These are phyloP conservation scores for Sterrhoptilus dennistouni DNA, from an alignment of 2,113 vertebrate genomes.

Conservation along the genomic window DNA sequence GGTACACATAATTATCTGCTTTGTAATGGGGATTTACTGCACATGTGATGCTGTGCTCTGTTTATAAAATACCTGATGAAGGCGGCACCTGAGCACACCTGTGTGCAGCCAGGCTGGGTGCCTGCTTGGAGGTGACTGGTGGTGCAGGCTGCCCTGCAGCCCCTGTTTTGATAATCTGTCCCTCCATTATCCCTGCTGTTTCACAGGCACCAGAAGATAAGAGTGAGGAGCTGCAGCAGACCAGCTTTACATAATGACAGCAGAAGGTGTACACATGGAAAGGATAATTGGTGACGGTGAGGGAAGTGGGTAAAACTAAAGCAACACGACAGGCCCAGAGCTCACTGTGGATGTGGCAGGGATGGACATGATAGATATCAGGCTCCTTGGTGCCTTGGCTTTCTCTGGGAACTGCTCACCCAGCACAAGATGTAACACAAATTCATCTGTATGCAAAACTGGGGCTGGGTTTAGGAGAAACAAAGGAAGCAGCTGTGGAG, in stretches of 20 bases:
- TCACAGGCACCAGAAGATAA: not conserved
- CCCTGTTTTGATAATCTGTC: not conserved
- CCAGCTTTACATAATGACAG: not conserved
- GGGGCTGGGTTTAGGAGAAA: not conserved
- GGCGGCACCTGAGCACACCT: not conserved
- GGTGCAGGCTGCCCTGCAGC: not conserved
- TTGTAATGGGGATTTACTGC: not conserved
- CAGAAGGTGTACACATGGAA: not conserved
- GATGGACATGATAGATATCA: not conserved
- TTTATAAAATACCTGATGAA: conserved; percentile 36
- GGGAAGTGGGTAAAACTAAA: not conserved
- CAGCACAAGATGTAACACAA: not conserved
- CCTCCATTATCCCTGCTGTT: not conserved
- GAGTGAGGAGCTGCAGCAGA: not conserved
- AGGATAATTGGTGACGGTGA: not conserved
- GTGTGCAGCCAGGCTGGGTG: rapidly evolving
- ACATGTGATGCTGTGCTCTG: not conserved
- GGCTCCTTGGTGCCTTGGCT: rapidly evolving
- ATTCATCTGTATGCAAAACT: not conserved
- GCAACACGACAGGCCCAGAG: not conserved
- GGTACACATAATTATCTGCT: conserved; percentile 42
- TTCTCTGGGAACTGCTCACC: not conserved
- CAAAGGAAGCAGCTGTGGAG: conserved; percentile 8
- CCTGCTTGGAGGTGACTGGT: not conserved
- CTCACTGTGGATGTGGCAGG: rapidly evolving